Conservation (phyloP, 2,113 vertebrate species). For the Suricata suricatta region DNA sequence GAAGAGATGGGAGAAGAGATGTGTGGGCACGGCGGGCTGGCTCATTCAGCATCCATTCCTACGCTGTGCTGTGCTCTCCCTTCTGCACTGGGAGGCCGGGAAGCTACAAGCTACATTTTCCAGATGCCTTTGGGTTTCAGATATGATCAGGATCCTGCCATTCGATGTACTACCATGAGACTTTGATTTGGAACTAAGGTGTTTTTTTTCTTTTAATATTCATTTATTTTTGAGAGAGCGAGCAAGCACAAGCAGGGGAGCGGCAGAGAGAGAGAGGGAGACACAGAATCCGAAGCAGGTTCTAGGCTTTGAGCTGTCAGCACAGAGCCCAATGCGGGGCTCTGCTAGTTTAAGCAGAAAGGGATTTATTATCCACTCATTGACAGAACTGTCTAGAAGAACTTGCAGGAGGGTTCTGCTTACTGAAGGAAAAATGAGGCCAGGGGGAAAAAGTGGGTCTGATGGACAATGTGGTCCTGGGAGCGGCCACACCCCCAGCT, state of each 20-base stretch:
- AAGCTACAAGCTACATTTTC: neutral
- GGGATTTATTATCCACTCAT: neutral
- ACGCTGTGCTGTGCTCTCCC: neutral
- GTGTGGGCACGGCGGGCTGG: fast-evolving
- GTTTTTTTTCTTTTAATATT: too few species aligned
- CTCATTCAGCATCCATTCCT: neutral
- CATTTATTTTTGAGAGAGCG: too few species aligned
- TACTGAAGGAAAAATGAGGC: neutral
- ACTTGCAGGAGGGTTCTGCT: neutral
- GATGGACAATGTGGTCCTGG: neutral
- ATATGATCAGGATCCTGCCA: neutral
- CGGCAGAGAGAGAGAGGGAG: too few species aligned
- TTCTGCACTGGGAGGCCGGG: neutral
- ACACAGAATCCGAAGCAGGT: too few species aligned
- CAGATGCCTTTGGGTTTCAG: neutral
- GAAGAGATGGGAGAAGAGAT: neutral
- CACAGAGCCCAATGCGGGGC: too few species aligned
- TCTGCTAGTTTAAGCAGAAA: neutral
- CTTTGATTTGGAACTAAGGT: neutral
- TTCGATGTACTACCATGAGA: neutral
- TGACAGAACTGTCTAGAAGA: neutral
- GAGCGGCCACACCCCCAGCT: neutral
- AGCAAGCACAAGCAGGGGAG: too few species aligned
- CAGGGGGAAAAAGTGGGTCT: neutral
- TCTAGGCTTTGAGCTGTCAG: too few species aligned